Conservation (phyloP, 2,797 vertebrate genomes). For the Discoglossus pictus region DNA sequence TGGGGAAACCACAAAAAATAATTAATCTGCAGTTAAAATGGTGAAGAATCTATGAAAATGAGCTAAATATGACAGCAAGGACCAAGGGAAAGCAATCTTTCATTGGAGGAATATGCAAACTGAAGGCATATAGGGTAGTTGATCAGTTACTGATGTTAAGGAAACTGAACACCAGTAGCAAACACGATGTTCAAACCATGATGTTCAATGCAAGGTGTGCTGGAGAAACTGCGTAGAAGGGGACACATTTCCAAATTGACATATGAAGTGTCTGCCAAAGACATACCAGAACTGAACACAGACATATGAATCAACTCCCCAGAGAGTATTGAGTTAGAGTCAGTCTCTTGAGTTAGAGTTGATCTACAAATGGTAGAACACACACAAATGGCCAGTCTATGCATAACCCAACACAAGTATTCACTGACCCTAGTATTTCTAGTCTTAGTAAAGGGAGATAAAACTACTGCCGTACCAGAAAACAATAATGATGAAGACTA, state of each 20-base stretch:
- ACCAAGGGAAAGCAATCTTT: not conserved
- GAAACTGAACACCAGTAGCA: not conserved
- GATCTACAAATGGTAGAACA: too few species aligned
- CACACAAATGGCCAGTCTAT: too few species aligned
- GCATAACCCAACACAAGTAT: too few species aligned
- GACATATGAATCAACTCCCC: too few species aligned
- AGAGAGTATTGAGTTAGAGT: too few species aligned
- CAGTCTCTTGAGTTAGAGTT: too few species aligned
- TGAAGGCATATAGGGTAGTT: not conserved
- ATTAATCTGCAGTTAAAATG: constrained; percentile 1
- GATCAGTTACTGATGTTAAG: not conserved
- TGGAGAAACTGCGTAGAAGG: not conserved
- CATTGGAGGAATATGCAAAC: not conserved
- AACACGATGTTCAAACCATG: not conserved
- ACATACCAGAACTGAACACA: too few species aligned
- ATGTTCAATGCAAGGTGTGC: not conserved
- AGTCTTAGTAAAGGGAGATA: too few species aligned
- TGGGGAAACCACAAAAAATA: too few species aligned
- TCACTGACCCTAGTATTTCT: too few species aligned
- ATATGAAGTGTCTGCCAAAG: constrained; percentile 1
- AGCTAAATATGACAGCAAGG: not conserved
- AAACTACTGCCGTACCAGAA: too few species aligned
- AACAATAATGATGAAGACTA: too few species aligned
- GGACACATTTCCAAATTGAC: constrained; percentile 1
- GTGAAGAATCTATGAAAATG: not conserved